A percentile compares a stretch with the other conserved stretches of the same genome.
phyloP scores from a whole-genome alignment of 1,140 invertebrate genomes.

The Drosophila trapezifrons region DNA sequence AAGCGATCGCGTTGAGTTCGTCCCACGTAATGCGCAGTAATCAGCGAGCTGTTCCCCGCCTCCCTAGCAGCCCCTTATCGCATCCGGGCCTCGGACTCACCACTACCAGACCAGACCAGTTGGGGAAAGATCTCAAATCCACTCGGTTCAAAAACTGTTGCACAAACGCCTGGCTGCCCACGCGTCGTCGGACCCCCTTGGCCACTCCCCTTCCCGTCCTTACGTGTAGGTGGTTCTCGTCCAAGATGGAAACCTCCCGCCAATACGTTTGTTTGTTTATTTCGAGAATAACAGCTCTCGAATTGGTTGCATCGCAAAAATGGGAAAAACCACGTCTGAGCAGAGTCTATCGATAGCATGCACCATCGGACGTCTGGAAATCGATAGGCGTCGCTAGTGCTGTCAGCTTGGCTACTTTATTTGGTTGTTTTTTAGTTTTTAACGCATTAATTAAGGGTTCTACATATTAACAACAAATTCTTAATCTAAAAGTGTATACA shows the following conservation, averaged over 20 bases:
- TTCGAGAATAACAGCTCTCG: too few species aligned
- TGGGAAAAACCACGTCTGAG: conserved; percentile 8
- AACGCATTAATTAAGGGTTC: too few species aligned
- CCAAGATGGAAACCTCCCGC: not conserved
- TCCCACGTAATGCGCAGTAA: conserved; percentile 39
- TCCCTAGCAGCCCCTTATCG: conserved; percentile 10
- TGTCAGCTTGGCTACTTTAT: too few species aligned
- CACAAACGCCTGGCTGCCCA: not conserved
- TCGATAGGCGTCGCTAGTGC: not conserved
- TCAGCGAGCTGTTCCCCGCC: conserved; percentile 3
- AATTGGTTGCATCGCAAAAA: conserved; percentile 7
- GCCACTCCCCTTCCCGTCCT: not conserved
- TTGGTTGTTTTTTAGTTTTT: too few species aligned
- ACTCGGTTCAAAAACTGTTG: not conserved
- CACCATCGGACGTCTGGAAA: not conserved
- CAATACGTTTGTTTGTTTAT: conserved; percentile 12
- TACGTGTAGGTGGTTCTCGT: not conserved
- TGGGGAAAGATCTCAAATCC: not conserved
- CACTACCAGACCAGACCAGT: conserved; percentile 7
- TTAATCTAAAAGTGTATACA: too few species aligned
- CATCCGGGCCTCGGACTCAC: conserved; percentile 17
- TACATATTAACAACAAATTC: too few species aligned
- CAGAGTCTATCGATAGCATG: not conserved
- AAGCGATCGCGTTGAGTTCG: conserved; percentile 10
- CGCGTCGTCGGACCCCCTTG: too few species aligned